Conservation (phyloP, 2,113 vertebrate genomes). For the Leptosomus discolor region DNA sequence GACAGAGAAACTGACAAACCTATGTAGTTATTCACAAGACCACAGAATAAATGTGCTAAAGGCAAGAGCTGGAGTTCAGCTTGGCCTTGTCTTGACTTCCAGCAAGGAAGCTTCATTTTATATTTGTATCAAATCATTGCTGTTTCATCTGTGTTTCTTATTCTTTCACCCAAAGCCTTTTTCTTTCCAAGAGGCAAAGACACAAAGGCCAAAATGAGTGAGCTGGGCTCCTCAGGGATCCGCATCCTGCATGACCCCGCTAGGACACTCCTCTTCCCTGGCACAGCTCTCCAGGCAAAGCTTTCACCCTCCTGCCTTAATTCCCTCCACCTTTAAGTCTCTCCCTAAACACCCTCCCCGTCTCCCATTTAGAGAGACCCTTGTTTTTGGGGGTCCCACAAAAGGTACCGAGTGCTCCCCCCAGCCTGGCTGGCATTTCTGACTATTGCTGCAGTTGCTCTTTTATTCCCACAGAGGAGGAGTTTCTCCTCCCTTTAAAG, state of each 20-base stretch:
- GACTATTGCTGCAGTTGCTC: not conserved
- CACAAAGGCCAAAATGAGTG: not conserved
- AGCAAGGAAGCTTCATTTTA: not conserved
- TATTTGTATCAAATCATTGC: not conserved
- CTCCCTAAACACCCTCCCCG: not conserved
- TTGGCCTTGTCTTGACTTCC: not conserved
- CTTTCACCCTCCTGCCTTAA: not conserved
- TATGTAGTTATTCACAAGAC: not conserved
- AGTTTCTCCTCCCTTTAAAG: not conserved
- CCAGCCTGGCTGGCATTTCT: not conserved
- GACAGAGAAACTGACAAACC: not conserved
- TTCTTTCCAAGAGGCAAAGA: not conserved
- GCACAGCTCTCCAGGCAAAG: not conserved
- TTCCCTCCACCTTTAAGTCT: not conserved
- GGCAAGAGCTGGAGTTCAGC: not conserved
- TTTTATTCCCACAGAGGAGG: not conserved
- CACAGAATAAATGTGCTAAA: not conserved
- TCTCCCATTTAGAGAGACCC: not conserved
- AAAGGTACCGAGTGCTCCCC: not conserved
- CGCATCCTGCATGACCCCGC: rapidly evolving
- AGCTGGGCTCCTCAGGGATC: not conserved
- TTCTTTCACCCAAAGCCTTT: not conserved
- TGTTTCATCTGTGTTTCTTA: not conserved
- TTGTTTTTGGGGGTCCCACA: rapidly evolving
- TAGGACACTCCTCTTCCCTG: not conserved